Base-by-base conservation (phyloP, 2,113 vertebrate species). In the Syngnathus scovelli region DNA sequence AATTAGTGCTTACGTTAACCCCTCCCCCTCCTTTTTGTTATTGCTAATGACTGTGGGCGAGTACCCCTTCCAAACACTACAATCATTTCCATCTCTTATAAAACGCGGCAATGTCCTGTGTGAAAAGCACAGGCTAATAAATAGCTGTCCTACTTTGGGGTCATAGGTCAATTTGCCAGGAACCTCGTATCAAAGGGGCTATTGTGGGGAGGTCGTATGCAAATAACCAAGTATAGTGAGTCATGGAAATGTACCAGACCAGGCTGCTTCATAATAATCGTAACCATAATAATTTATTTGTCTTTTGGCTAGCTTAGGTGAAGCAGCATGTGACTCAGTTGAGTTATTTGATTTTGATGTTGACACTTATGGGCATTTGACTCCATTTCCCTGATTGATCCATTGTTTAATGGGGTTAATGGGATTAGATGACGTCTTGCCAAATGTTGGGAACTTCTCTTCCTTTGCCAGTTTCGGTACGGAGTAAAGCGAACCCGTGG, bases 1-100 rank as follows among this genome's bases (percentile, higher is more conserved):
- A 41, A 65, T 69, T 23, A 8, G 2, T 0, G 15, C 56, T 18
- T 16, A 5, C 27, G 33, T 58, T 36, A 36, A 58, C 55, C 15
- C 13, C 54, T 5, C 6, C 55, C 55, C 54, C 41, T 2, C 4
- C 15, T 51, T 70, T 71, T 37, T 65, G 21, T 27, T 10, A 5
- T 58, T 67, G 67, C 72, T 72, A 62, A 82, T 81, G 70, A 79
- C 55, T 36, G 60, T 18, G 6, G 1, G 16, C 13, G 11, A 16
- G 21, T 33, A 33, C n/a, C 52, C 21, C 21, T 55, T 55, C 15
- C 21, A 27, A 13, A 36, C 55, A 58, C 2, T 2, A 7, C 9
- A 27, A 33, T 33, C 27, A 33, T 33, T 33, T 58, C 10, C 2
- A 15, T 6, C 18, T 5, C 5, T 18, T 18, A 16, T 18, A 16